A percentile compares a stretch with the other conserved stretches of the same genome.
Conservation (phyloP, 2,797 vertebrate genomes). For the Acrocephalus scirpaceus region DNA sequence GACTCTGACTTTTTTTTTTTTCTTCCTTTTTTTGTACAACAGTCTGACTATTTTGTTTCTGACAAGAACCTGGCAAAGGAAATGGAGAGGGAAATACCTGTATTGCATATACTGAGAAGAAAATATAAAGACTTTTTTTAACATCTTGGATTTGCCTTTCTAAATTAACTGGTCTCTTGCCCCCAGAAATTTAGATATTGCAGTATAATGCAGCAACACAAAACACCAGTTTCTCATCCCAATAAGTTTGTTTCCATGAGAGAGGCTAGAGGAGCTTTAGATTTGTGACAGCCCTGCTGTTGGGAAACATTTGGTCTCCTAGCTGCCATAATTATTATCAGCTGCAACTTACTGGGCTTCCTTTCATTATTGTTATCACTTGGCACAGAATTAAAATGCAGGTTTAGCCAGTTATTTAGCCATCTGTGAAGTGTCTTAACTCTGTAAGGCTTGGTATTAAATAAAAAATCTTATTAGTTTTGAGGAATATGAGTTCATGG, state of each 20-base stretch:
- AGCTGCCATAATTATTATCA: conserved; percentile 29
- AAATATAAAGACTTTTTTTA: not conserved
- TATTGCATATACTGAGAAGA: not conserved
- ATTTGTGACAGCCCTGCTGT: not conserved
- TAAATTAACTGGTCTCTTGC: not conserved
- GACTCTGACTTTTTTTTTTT: not conserved
- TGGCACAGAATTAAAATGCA: conserved; percentile 13
- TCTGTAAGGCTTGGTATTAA: not conserved
- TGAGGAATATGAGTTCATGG: not conserved
- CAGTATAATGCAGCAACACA: not conserved
- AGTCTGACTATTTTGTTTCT: not conserved
- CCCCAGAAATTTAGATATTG: not conserved
- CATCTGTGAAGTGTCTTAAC: conserved; percentile 41
- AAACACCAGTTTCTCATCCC: not conserved
- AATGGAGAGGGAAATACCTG: not conserved
- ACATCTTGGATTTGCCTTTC: not conserved
- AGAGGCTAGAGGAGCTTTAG: not conserved
- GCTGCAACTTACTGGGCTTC: conserved; percentile 11
- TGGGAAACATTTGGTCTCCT: conserved; percentile 16
- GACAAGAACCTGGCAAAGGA: not conserved
- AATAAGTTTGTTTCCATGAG: not conserved
- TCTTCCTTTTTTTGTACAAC: not conserved
- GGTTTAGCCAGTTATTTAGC: conserved; percentile 11
- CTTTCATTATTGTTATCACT: conserved; percentile 50
- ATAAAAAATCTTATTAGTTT: not conserved